These are phyloP conservation scores for Synanthedon myopaeformis DNA, from an alignment of 2,888 invertebrate species.

Conservation along the genomic window DNA sequence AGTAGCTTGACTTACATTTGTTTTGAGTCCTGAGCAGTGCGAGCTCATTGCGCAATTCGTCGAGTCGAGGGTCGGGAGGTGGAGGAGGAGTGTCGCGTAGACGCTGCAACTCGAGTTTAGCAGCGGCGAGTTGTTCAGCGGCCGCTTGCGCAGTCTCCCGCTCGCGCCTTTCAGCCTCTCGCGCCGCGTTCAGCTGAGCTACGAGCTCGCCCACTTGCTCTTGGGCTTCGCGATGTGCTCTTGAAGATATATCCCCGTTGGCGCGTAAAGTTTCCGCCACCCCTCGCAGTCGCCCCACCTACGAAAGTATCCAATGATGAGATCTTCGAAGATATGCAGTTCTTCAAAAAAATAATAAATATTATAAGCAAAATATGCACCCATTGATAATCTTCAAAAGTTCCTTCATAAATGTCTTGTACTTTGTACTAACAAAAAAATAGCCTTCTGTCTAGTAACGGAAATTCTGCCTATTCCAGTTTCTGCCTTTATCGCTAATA, in stretches of 20 bases:
- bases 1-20: constrained; percentile 66
- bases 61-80: constrained; percentile 79
- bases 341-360: neutral
- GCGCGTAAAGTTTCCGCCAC: constrained; percentile 70
- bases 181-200: constrained; percentile 58
- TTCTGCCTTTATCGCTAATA: too few relatives aligned
- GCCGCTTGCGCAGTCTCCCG: constrained; percentile 63
- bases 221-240: constrained; percentile 65
- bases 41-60: constrained; percentile 81
- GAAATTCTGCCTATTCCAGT: too few relatives aligned
- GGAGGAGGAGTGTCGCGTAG: constrained; percentile 73
- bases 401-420: too few relatives aligned
- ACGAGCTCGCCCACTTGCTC: constrained; percentile 58
- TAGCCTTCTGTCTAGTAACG: too few relatives aligned
- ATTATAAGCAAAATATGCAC: too few relatives aligned
- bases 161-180: constrained; percentile 62
- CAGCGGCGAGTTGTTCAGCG: constrained; percentile 72
- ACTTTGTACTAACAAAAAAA: too few relatives aligned
- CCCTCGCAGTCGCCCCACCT: constrained; percentile 64
- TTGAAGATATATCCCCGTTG: constrained; percentile 68
- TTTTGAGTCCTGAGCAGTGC: constrained; percentile 79
- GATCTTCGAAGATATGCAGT: neutral
- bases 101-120: constrained; percentile 75
- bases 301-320: constrained; percentile 2
- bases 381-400: too few relatives aligned